phyloP scores from a whole-genome alignment of 2,113 vertebrate genomes.

The Pandion haliaetus region DNA sequence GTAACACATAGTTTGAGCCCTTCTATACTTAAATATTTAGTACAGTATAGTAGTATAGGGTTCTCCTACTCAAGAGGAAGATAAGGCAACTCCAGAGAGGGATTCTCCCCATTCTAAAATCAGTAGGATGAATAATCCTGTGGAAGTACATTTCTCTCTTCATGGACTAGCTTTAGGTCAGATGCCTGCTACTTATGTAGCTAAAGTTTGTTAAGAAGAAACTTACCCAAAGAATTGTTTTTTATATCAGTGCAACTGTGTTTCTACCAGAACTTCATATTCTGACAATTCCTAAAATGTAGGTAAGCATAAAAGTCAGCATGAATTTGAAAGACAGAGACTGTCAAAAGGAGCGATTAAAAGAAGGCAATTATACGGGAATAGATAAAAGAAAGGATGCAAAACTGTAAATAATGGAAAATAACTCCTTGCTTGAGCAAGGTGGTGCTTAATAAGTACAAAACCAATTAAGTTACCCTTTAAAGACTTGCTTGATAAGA shows the following conservation, averaged over 20 bases:
- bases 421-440: neutral
- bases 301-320: neutral
- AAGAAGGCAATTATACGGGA: neutral
- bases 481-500: neutral
- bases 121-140: neutral
- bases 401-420: neutral
- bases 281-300: neutral
- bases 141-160: neutral
- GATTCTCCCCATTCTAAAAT: neutral
- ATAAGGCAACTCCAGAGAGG: neutral
- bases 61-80: neutral
- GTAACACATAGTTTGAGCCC: neutral
- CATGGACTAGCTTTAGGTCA: neutral
- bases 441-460: neutral
- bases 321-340: neutral
- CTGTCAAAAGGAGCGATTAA: neutral
- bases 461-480: neutral
- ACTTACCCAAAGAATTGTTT: neutral
- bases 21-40: neutral
- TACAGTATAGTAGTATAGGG: neutral
- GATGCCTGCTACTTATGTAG: neutral
- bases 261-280: neutral
- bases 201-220: neutral
- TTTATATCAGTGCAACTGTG: neutral
- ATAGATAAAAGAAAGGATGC: neutral